Evolutionary conservation across 2,113 vertebrate species (phyloP), one percentile per base, ranked within the genome.

Genomic region (Thunnus thynnus): DNA sequence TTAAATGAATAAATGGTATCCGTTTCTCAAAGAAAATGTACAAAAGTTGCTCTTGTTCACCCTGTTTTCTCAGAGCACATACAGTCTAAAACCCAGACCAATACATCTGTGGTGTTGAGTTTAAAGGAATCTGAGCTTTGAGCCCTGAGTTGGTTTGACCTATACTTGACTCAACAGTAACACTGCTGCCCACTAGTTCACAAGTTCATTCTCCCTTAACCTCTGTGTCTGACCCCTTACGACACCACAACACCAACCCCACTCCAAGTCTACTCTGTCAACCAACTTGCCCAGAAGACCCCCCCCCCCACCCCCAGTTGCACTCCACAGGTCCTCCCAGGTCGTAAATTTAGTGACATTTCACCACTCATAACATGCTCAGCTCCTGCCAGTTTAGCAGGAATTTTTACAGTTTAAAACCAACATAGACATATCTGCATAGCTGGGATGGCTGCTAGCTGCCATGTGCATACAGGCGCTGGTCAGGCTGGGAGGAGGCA

Each of bases 131-230:
- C 52, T 85, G 63, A 46, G 75, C 81, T 76, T 62, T 85, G 74
- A 93, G 85, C 85, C 76, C 50, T 50, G 86, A 87, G 88, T 94
- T 93, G 91, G 72, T 82, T 58, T 78, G 64, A 87, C 82, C 91
- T 93, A 88, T 80, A 91, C 89, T 88, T 90, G 87, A 92, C 92
- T 84, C 82, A 89, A 84, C 80, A 61, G 76, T 78, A 91, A 87
- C 79, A 86, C 9, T 76, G 58, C 58, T 71, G 58, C 63, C 17
- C 67, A 82, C 56, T 65, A 52, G 90, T 89, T 91, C 86, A 89
- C 57, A 91, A 90, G 87, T 86, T 93, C 84, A 88, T 50, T 70
- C 71, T 50, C 57, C 78, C 18, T 65, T 88, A 81, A 90, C 86
- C 86, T 84, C 81, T 5, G 57, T 20, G 74, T 88, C 72, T 84